A percentile compares a stretch with the other conserved stretches of the same genome.
Evolutionary conservation across 2,113 vertebrate genomes (phyloP).

Genomic region (Laterallus jamaicensis): DNA sequence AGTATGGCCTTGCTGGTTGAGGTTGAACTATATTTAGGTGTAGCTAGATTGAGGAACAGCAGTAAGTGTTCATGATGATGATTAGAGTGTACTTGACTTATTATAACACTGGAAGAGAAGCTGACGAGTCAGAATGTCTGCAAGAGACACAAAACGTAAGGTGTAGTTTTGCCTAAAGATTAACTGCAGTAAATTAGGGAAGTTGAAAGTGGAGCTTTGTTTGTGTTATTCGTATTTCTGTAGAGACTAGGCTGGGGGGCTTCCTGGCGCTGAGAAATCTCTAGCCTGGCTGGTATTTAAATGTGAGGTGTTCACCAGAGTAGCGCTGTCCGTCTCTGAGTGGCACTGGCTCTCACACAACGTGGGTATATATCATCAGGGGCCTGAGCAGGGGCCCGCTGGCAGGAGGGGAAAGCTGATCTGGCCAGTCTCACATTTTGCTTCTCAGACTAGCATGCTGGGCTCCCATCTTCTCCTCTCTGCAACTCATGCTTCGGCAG

Average conservation of each 20-base stretch:
- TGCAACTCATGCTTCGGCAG: fast-evolving
- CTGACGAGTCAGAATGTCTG: background rate
- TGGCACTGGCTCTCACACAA: background rate
- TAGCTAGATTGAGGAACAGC: background rate
- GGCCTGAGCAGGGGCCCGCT: background rate
- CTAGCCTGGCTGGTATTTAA: background rate
- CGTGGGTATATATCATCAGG: too few relatives aligned
- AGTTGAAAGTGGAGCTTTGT: background rate
- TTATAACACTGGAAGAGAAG: background rate
- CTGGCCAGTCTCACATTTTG: background rate
- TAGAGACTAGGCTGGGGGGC: background rate
- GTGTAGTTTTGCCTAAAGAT: background rate
- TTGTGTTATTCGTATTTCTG: background rate
- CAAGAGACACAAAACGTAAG: background rate
- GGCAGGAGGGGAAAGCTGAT: background rate
- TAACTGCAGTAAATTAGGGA: background rate
- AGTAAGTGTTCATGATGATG: background rate
- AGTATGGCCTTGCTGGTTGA: background rate
- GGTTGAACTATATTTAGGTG: constrained; percentile 10
- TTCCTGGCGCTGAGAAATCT: background rate
- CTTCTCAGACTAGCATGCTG: background rate
- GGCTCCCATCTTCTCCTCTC: background rate
- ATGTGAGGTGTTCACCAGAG: background rate
- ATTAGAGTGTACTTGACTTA: background rate
- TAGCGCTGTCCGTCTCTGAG: background rate